These are phyloP conservation scores for Diceros bicornis DNA, from an alignment of 2,797 vertebrate genomes.

Conservation along the genomic window DNA sequence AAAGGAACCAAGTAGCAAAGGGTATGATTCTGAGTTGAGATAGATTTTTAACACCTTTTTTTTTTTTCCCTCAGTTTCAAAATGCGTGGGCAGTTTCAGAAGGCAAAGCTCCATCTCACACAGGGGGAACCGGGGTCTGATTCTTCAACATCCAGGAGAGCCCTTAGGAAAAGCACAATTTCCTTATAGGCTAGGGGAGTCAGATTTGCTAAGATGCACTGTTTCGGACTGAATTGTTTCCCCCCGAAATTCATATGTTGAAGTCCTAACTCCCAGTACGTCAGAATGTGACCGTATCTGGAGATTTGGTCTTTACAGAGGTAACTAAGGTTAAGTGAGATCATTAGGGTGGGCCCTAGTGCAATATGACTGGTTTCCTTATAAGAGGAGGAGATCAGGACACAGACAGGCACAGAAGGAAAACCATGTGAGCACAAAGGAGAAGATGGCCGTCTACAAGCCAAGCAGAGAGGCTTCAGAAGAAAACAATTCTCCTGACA, in stretches of 20 bases:
- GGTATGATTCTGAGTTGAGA: neutral
- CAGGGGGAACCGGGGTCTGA: neutral
- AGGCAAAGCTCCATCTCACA: neutral
- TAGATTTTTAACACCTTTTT: neutral
- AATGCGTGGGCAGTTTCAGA: slow-evolving; percentile 54
- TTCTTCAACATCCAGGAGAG: neutral
- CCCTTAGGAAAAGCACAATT: neutral
- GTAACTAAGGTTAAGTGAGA: neutral
- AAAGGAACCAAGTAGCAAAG: neutral
- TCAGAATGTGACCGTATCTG: neutral
- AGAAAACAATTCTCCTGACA: neutral
- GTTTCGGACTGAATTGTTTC: fast-evolving
- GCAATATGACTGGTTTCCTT: fast-evolving
- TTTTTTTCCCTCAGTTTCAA: neutral
- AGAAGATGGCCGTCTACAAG: fast-evolving
- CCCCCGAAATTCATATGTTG: fast-evolving
- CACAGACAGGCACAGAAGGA: neutral
- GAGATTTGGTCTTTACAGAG: neutral
- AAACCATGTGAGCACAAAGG: fast-evolving
- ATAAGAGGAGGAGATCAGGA: no score
- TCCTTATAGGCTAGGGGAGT: no score
- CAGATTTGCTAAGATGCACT: neutral
- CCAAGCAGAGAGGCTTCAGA: neutral
- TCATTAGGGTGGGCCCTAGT: neutral
- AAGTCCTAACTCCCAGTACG: neutral